Conservation (phyloP, 2,888 invertebrate species). For the Malacosoma neustria region DNA sequence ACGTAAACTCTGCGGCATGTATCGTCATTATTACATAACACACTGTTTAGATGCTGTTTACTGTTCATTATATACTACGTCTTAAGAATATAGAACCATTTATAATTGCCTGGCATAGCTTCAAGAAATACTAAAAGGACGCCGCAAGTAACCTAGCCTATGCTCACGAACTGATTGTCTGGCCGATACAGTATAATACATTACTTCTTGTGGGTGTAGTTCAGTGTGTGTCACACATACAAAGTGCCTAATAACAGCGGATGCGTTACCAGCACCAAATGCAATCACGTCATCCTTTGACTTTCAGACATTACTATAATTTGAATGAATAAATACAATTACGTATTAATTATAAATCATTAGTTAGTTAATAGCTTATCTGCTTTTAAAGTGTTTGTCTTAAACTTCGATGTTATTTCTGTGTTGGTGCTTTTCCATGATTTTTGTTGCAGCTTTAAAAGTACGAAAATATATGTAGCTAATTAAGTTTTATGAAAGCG, state of each 20-base stretch:
- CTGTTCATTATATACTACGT: not conserved
- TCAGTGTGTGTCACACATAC: constrained; percentile 50
- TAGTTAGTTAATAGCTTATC: no score
- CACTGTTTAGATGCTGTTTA: not conserved
- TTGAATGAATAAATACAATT: no score
- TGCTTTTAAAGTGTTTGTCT: no score
- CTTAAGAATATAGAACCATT: not conserved
- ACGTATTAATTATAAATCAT: no score
- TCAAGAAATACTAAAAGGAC: constrained; percentile 1
- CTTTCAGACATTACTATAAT: constrained; percentile 27
- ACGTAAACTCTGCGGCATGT: not conserved
- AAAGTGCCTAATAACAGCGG: constrained; percentile 44
- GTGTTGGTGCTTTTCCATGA: no score
- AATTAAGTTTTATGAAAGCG: no score
- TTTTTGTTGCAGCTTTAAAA: no score
- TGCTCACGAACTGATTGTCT: constrained; percentile 24
- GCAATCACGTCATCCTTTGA: constrained; percentile 34
- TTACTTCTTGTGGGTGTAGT: constrained; percentile 30
- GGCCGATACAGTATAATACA: constrained; percentile 21
- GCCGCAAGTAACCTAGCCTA: constrained; percentile 15
- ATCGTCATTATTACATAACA: not conserved
- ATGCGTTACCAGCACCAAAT: constrained; percentile 19
- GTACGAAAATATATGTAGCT: no score
- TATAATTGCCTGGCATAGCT: not conserved
- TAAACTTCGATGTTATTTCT: no score